Evolutionary conservation across 2,888 invertebrate genomes (phyloP), one percentile per base, ranked within the genome.

Genomic region (Augiades crinisus): DNA sequence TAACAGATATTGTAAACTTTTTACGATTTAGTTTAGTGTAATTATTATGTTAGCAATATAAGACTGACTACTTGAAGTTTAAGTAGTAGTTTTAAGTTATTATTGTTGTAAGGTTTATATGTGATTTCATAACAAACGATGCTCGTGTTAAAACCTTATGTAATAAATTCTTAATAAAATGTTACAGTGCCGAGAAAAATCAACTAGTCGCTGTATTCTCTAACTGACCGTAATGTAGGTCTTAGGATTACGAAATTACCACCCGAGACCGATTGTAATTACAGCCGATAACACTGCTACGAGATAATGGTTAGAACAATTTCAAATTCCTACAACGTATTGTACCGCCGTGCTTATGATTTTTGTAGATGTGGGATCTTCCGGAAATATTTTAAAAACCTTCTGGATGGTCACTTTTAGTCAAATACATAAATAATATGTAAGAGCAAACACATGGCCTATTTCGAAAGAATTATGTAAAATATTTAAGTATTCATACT

Each of bases 271-370:
- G 58, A 67, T 62, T 58, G 61, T 67, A 67, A 72, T 70, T 71
- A 66, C 61, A 47, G 56, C 54, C 65, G 62, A 62, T 67, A 68
- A 64, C 60, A 60, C 56, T 56, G 58, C 50, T 46, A 52, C 40
- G 56, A 63, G 60, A 67, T 74, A 72, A 72, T 69, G 53, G 62
- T 58, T 64, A 58, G 60, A 62, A 62, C 64, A 67, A 71, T 74
- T 70, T 73, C 56, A 65, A 72, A 81, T 82, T 75, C 78, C 75
- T 57, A 56, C 57, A 53, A 61, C 62, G 55, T 59, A 60, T 60
- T 14, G 14, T 10, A 17, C 10, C 21, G 2, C 7, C 21, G 21
- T 8, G 19, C 17, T 8, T n/a, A 24, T 46, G 24, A 16, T 16
- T 24, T 17, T n/a, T 7, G 12, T n/a, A 12, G 14, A 27, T 27